Conservation (phyloP, 2,888 invertebrate species). For the Apomyelois bistriatella region DNA sequence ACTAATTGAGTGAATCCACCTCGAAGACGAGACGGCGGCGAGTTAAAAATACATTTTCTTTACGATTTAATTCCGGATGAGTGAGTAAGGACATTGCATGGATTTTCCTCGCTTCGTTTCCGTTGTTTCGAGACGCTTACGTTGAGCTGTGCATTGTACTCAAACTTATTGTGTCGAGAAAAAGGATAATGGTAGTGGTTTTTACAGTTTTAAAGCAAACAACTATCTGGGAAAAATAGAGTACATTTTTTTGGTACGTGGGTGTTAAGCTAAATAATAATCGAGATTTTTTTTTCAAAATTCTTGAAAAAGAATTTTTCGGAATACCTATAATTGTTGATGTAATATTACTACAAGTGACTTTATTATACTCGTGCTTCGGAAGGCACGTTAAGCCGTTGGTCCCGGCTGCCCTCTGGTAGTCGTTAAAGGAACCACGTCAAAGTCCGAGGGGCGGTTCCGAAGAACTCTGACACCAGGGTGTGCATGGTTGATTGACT, state of each 20-base stretch:
- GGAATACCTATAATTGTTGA: no score
- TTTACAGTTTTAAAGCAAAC: neutral
- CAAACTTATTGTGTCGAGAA: constrained; percentile 12
- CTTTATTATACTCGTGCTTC: no score
- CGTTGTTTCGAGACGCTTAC: constrained; percentile 13
- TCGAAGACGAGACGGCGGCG: constrained; percentile 60
- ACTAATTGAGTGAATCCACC: constrained; percentile 63
- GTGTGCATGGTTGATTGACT: no score
- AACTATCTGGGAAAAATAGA: neutral
- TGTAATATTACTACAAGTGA: no score
- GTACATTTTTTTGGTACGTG: neutral
- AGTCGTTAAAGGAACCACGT: no score
- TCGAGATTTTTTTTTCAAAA: no score
- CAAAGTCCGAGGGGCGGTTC: no score
- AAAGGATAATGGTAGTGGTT: constrained; percentile 2
- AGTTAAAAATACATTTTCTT: constrained; percentile 17
- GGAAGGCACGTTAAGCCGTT: no score
- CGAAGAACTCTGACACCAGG: no score
- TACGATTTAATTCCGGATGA: constrained; percentile 8
- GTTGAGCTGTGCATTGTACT: neutral
- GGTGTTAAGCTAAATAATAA: no score
- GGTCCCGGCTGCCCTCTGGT: no score
- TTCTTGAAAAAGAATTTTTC: no score
- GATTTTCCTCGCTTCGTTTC: constrained; percentile 15
- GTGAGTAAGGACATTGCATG: constrained; percentile 12